Conservation (phyloP, 2,888 invertebrate genomes). For the Synanthedon tipuliformis region DNA sequence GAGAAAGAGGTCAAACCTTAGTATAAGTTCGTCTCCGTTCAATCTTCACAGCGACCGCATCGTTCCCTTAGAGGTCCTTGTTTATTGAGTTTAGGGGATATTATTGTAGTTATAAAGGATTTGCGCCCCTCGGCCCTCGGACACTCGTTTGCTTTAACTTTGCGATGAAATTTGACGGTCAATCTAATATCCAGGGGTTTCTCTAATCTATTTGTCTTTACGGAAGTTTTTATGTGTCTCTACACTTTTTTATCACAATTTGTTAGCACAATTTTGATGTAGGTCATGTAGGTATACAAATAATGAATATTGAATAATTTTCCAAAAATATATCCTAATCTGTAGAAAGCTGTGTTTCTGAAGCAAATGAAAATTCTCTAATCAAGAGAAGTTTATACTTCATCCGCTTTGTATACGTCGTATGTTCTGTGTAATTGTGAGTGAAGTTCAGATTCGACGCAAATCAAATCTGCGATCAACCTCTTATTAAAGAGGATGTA, state of each 20-base stretch:
- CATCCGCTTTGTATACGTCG: too few relatives aligned
- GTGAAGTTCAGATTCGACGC: too few relatives aligned
- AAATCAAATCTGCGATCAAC: too few relatives aligned
- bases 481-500: too few relatives aligned
- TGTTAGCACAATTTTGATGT: too few relatives aligned
- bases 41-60: slow-evolving; percentile 13
- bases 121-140: slow-evolving; percentile 12
- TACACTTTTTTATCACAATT: slow-evolving; percentile 2
- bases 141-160: slow-evolving; percentile 27
- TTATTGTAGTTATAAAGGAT: slow-evolving; percentile 20
- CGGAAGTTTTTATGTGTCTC: slow-evolving; percentile 14
- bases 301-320: too few relatives aligned
- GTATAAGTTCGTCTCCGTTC: slow-evolving; percentile 13
- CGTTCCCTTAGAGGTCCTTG: slow-evolving; percentile 16
- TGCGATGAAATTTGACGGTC: slow-evolving; percentile 27
- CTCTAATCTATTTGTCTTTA: slow-evolving; percentile 27
- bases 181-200: slow-evolving; percentile 39
- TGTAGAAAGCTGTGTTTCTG: too few relatives aligned
- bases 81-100: slow-evolving; percentile 22
- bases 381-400: too few relatives aligned
- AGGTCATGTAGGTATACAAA: too few relatives aligned
- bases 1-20: slow-evolving; percentile 5
- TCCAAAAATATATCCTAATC: too few relatives aligned
- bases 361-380: too few relatives aligned
- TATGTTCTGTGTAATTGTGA: too few relatives aligned